phyloP scores from a whole-genome alignment of 1,140 invertebrate genomes.

The Heliothis virescens region DNA sequence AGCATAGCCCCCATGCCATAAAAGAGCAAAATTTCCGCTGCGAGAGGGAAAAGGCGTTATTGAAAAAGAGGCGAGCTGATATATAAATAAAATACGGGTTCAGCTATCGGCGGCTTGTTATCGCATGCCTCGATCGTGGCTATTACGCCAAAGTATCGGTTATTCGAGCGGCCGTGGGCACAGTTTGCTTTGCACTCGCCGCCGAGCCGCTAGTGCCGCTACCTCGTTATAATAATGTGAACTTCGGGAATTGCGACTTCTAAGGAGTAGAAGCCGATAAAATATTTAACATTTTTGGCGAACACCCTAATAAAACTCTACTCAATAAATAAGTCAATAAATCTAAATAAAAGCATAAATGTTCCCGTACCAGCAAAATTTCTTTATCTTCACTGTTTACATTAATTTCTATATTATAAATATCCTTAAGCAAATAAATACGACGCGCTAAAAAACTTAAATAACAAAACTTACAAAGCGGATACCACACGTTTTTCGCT shows the following conservation, averaged over 20 bases:
- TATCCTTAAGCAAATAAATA: neutral
- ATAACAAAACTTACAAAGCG: constrained; percentile 7
- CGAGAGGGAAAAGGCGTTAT: constrained; percentile 83
- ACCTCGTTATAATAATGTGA: constrained; percentile 86
- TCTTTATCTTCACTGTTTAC: neutral
- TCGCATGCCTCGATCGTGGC: constrained; percentile 83
- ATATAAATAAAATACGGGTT: constrained; percentile 87
- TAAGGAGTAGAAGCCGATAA: constrained; percentile 69
- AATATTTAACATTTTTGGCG: constrained; percentile 60
- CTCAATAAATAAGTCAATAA: constrained; percentile 33
- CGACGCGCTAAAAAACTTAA: neutral
- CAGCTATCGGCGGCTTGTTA: constrained; percentile 86
- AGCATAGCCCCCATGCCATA: constrained; percentile 78
- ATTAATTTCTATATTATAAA: too few relatives aligned
- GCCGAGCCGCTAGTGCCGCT: constrained; percentile 68
- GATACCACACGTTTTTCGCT: constrained; percentile 63
- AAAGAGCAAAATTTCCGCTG: constrained; percentile 84
- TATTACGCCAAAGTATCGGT: constrained; percentile 83
- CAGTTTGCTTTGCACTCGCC: constrained; percentile 82
- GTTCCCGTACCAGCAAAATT: neutral
- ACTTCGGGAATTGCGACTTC: constrained; percentile 80
- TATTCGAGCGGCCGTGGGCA: constrained; percentile 81
- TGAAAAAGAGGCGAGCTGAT: constrained; percentile 84
- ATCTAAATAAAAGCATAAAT: constrained; percentile 9
- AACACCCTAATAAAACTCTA: constrained; percentile 42